Evolutionary conservation across 2,888 invertebrate species (phyloP), one percentile per base, ranked within the genome.

Genomic region (Balanococcus diminutus): DNA sequence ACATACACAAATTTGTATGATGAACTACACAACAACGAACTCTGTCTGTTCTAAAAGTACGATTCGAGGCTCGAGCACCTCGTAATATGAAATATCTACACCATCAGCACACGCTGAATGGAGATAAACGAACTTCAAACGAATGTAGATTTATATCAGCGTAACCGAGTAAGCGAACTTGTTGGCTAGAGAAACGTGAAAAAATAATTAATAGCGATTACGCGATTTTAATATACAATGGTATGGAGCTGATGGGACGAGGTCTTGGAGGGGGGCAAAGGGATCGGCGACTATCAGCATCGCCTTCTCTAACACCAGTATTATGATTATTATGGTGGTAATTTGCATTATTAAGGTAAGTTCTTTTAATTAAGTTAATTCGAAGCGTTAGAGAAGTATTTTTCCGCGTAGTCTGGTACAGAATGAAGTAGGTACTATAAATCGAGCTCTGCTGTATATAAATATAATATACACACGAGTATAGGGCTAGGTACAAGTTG

Each of bases 171-270:
- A 14, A 25, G 22, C 6, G 19, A 61, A 11, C 61, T 61, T 25
- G 9, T 19, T 61, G 19, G 61, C 61, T 25, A 22, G 4, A 14
- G 2, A 61, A 3, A 61, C 61, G 61, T 61, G 61, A 61, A 61
- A 61, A 61, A 61, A 61, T 61, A 61, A 61, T 61, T 61, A 61
- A 61, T 22, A 61, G 61, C 61, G 22, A 61, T 61, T 61, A 61
- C 61, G 61, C 22, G 22, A 61, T 61, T 61, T 61, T 61, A 61
- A 61, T 61, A 61, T 19, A 61, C 61, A 61, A 61, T 61, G 51
- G 51, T 51, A 42, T 14, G n/a, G 46, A 46, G 46, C 36, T 46
- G n/a, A 46, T 5, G 4, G n/a, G 46, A 2, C 46, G 46, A n/a
- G 46, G 46, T 46, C n/a, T n/a, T n/a, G n/a, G n/a, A n/a, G n/a